A percentile compares a stretch with the other conserved stretches of the same genome.
These are phyloP conservation scores for Achlya flavicornis DNA, from an alignment of 2,888 invertebrate species.

Conservation along the genomic window DNA sequence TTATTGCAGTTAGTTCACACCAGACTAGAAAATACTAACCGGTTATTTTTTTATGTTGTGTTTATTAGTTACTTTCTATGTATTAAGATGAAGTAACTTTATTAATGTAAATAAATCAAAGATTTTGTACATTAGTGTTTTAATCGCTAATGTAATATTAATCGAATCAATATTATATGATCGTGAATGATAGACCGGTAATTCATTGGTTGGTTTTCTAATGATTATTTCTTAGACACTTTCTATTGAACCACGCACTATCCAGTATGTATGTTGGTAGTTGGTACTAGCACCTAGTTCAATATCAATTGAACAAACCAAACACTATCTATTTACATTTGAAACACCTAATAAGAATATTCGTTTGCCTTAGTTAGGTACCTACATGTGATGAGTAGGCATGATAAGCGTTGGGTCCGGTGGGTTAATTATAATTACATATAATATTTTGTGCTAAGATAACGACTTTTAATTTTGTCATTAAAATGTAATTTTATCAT, in stretches of 20 bases:
- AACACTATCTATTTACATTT: constrained; percentile 22
- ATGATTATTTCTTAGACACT: constrained; percentile 24
- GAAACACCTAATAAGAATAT: constrained; percentile 12
- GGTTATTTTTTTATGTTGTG: constrained; percentile 22
- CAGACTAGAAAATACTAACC: neutral
- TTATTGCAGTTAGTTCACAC: neutral
- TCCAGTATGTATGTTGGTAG: constrained; percentile 16
- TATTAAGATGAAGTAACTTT: constrained; percentile 9
- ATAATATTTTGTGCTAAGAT: constrained; percentile 15
- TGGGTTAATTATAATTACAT: neutral
- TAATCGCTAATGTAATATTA: neutral
- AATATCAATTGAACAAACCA: constrained; percentile 44
- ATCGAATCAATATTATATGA: too few relatives aligned
- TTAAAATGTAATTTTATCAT: constrained; percentile 34
- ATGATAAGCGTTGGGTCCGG: neutral
- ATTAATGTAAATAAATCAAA: neutral
- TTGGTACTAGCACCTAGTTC: constrained; percentile 16
- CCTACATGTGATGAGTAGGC: neutral
- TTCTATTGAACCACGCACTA: constrained; percentile 28
- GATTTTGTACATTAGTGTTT: neutral
- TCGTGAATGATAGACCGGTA: neutral
- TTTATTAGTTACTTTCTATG: constrained; percentile 23
- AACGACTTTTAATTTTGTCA: constrained; percentile 34
- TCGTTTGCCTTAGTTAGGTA: neutral
- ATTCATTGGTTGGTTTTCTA: constrained; percentile 9